Evolutionary conservation across 2,113 vertebrate species (phyloP).

Genomic region (Hyla sarda): DNA sequence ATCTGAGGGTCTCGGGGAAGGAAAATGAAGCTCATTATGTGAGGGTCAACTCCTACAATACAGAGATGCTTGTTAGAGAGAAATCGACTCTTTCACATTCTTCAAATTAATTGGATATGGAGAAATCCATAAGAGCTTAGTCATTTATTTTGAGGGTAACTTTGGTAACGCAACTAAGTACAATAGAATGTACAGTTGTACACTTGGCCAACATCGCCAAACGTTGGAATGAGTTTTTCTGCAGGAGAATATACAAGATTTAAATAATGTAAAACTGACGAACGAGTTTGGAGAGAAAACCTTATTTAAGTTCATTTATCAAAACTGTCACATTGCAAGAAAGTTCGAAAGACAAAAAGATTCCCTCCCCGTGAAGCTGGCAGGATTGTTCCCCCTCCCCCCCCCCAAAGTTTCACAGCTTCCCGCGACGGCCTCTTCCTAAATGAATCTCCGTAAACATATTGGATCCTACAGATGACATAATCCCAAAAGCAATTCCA

Average conservation of each 20-base stretch:
- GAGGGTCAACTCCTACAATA: constrained; percentile 39
- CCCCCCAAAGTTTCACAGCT: neutral
- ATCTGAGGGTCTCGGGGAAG: constrained; percentile 24
- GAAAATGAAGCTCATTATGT: constrained; percentile 44
- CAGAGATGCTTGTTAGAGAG: constrained; percentile 41
- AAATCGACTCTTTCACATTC: constrained; percentile 45
- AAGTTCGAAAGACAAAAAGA: constrained; percentile 17
- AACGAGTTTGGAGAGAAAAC: constrained; percentile 32
- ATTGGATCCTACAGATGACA: constrained; percentile 6
- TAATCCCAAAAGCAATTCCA: constrained; percentile 42
- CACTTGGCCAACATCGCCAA: neutral
- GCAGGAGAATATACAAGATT: constrained; percentile 29
- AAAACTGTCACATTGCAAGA: constrained; percentile 28
- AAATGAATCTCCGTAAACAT: constrained; percentile 35
- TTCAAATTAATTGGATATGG: constrained; percentile 54
- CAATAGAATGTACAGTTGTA: constrained; percentile 16
- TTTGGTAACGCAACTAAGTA: constrained; percentile 13
- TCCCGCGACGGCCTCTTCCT: neutral
- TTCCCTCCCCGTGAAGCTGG: constrained; percentile 1
- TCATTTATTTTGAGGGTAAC: constrained; percentile 42
- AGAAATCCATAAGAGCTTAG: constrained; percentile 46
- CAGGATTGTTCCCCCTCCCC: neutral
- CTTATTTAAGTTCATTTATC: constrained; percentile 44
- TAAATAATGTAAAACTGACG: constrained; percentile 46
- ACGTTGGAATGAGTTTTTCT: constrained; percentile 26